A percentile compares a stretch with the other conserved stretches of the same genome.
These are phyloP conservation scores for Alligator mississippiensis DNA, from an alignment of 2,113 vertebrate genomes.

Conservation along the genomic window DNA sequence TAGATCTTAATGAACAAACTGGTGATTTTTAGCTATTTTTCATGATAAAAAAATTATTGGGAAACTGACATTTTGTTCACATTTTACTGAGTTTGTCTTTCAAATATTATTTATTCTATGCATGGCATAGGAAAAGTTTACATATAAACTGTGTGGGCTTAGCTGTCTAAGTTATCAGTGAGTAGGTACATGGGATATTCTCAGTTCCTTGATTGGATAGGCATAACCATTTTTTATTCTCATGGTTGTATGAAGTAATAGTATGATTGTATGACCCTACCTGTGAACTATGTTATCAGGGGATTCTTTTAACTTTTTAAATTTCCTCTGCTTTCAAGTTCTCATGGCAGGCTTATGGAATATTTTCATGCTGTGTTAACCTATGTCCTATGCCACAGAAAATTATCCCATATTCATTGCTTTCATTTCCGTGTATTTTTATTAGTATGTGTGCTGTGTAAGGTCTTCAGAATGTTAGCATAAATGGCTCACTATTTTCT, in stretches of 20 bases:
- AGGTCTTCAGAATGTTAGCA: not conserved
- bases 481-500: not conserved
- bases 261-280: not conserved
- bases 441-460: not conserved
- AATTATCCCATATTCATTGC: not conserved
- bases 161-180: not conserved
- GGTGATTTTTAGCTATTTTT: not conserved
- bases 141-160: not conserved
- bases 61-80: not conserved
- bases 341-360: not conserved
- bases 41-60: not conserved
- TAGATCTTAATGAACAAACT: not conserved
- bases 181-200: not conserved
- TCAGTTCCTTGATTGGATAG: not conserved
- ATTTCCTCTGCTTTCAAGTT: not conserved
- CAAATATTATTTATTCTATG: not conserved
- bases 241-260: not conserved
- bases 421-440: not conserved
- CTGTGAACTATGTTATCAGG: not conserved
- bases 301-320: not conserved
- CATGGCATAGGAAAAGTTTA: not conserved
- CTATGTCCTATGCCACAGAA: not conserved
- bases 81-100: not conserved
- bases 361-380: not conserved
- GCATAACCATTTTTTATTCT: not conserved